A percentile compares a stretch with the other conserved stretches of the same genome.
These are phyloP conservation scores for Patella depressa DNA, from an alignment of 2,888 invertebrate species.

Conservation along the genomic window DNA sequence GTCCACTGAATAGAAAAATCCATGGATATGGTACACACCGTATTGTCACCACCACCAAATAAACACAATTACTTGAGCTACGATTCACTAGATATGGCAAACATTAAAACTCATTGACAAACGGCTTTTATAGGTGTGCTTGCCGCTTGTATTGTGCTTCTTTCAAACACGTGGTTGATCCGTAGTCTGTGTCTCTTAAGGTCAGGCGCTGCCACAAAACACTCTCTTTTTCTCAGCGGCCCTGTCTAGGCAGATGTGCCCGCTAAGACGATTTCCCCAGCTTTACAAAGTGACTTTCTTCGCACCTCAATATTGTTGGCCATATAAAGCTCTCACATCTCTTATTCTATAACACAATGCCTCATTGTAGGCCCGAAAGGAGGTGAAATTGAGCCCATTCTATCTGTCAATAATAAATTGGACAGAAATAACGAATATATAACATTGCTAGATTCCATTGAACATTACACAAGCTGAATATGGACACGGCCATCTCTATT, in stretches of 20 bases:
- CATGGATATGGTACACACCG: neutral
- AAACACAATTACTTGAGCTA: constrained; percentile 4
- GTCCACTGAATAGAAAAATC: constrained; percentile 5
- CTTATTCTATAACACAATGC: neutral
- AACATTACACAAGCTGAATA: too few species aligned
- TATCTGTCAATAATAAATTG: constrained; percentile 3
- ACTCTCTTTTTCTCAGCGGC: constrained; percentile 8
- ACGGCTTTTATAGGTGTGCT: constrained; percentile 6
- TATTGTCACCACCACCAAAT: constrained; percentile 6
- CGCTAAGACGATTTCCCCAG: constrained; percentile 5
- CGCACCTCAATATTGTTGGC: constrained; percentile 4
- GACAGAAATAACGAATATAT: constrained; percentile 2
- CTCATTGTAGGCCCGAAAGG: neutral
- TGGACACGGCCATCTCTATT: too few species aligned
- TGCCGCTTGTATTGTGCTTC: constrained; percentile 8
- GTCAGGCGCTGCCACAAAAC: constrained; percentile 9
- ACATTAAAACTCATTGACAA: constrained; percentile 10
- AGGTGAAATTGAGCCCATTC: neutral
- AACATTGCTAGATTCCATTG: neutral
- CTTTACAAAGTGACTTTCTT: constrained; percentile 8
- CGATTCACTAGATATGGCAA: constrained; percentile 6
- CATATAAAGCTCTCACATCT: neutral
- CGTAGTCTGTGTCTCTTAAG: neutral
- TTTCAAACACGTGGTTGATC: constrained; percentile 5
- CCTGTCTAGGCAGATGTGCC: constrained; percentile 1